Base-by-base conservation (phyloP, 2,113 vertebrate genomes). In the Tyto alba region DNA sequence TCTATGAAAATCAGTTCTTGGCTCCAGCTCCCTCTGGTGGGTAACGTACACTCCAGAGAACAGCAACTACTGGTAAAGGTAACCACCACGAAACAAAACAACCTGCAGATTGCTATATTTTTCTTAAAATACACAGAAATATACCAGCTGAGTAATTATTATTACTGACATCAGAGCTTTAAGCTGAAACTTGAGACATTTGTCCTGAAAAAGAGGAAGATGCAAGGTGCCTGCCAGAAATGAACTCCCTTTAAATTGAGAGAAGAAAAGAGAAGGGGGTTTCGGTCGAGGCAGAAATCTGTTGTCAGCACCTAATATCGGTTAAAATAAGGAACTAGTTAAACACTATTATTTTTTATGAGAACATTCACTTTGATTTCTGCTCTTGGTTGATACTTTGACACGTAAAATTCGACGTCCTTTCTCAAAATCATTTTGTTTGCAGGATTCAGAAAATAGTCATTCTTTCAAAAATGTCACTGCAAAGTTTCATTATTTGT, bases 1-100 rank as follows among this genome's bases (percentile, higher is more conserved):
- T 55, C 56, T 23, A 27, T 43, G 43, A 85, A 90, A 90, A 94
- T 26, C 40, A 45, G 78, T 38, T 94, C 26, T 90, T 79, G 75
- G 55, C 68, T 93, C 80, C 45, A 2, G 96, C 96, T 96, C 93
- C 95, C 93, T 90, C 96, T 97, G 93, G 82, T 95, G 93, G 93
- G 68, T 63, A 94, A 88, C 4, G 10, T 20, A 67, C 40, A 30
- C 55, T 73, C 9, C 67, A 83, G 71, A 90, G 59, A 85, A 20
- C 48, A 57, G 53, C 74, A 82, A 21, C 17, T 47, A 25, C 45
- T 25, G 38, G 62, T 30, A 25, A 81, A 79, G 20, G 67, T 57
- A 62, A 68, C 43, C 8, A 67, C 45, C 27, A 59, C 1, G 3
- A 75, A 71, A 41, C 22, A 21, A 52, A 95, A 34, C 21, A 38